Evolutionary conservation across 2,888 invertebrate species (phyloP), one percentile per base, ranked within the genome.

Genomic region (Andrena praecox): DNA sequence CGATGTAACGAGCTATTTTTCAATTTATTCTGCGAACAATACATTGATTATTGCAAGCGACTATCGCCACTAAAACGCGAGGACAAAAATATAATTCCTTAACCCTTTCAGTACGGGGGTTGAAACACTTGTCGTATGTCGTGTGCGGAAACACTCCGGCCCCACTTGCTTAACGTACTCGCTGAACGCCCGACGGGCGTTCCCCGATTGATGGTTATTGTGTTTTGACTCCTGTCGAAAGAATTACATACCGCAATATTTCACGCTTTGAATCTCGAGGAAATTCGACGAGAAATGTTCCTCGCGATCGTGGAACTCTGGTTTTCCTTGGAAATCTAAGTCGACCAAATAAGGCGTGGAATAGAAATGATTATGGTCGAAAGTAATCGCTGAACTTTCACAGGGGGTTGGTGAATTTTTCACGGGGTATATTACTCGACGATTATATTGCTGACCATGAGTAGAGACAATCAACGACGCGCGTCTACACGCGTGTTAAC

Each of bases 401-500:
- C 42, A n/a, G 31, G 64, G 27, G 33, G 4, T 54, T 54, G 33
- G 12, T 50, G 33, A 66, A 63, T 54, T 42, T 27, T 33, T 35
- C 54, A 54, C 33, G 48, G 35, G 71, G 27, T 62, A 77, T 67
- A 77, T 67, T 24, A 48, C 24, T 64, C 54, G 42, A 69, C 50
- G 33, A 66, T 73, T 74, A 59, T 69, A 84, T 78, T 64, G 68
- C 67, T 66, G 76, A 84, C 66, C 60, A 80, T 7, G 67, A 83
- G 87, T 87, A 85, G 87, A 78, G 87, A 88, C 85, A 88, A 88
- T 87, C 86, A 88, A 80, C 69, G 76, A 80, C 31, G 56, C 42
- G 31, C 74, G 67, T 71, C 24, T 33, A 69, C 60, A 63, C 67
- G 35, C 52, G 52, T 31, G 24, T 64, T 50, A 82, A 68, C 24